Conservation (phyloP, 1,140 invertebrate genomes). For the Coenobita brevimanus region DNA sequence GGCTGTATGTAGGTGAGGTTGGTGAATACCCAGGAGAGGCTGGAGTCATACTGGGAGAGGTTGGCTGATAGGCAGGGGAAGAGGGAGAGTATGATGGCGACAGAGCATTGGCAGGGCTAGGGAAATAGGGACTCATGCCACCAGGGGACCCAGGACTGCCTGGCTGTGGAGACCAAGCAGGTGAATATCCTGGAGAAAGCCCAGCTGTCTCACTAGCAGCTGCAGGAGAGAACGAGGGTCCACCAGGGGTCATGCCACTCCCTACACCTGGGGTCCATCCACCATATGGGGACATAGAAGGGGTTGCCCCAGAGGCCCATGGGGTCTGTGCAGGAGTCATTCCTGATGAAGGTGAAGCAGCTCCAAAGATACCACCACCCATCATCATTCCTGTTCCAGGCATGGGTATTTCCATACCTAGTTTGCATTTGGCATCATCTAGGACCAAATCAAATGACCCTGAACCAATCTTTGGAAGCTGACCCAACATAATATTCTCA, state of each 20-base stretch:
- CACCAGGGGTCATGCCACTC: conserved; percentile 96
- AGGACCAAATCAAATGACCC: conserved; percentile 97
- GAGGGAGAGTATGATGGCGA: conserved; percentile 81
- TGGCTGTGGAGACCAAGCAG: conserved; percentile 81
- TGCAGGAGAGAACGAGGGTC: conserved; percentile 96
- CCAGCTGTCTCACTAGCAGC: conserved; percentile 92
- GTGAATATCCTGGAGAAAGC: conserved; percentile 89
- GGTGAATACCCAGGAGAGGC: conserved; percentile 81
- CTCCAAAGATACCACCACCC: conserved; percentile 91
- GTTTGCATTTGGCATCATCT: conserved; percentile 98
- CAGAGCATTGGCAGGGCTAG: conserved; percentile 83
- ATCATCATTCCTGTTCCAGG: conserved; percentile 84
- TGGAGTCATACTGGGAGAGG: conserved; percentile 86
- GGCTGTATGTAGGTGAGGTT: conserved; percentile 89
- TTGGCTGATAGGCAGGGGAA: conserved; percentile 91
- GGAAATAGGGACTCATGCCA: conserved; percentile 83
- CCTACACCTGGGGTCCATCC: conserved; percentile 90
- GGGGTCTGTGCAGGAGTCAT: conserved; percentile 97
- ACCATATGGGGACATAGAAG: conserved; percentile 81
- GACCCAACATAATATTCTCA: conserved; percentile 99
- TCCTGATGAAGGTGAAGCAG: conserved; percentile 82
- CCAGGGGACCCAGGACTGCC: conserved; percentile 86
- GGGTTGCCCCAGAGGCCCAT: conserved; percentile 93
- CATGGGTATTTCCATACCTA: conserved; percentile 96
- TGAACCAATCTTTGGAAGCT: conserved; percentile 94